Conservation (phyloP, 2,797 vertebrate genomes). For the Holocentrus rufus region DNA sequence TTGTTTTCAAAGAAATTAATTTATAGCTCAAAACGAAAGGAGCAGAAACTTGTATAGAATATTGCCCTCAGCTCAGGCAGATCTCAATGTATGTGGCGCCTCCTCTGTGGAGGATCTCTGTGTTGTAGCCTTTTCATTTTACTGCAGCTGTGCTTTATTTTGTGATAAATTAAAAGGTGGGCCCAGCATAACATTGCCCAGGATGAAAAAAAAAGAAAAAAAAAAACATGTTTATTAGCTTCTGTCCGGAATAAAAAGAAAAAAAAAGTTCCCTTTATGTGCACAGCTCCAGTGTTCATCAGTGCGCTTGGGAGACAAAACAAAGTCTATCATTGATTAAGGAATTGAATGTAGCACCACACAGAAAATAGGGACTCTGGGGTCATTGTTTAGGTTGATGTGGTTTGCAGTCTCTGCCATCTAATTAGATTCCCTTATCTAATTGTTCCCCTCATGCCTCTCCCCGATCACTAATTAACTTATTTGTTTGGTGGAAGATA, state of each 20-base stretch:
- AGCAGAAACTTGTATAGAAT: slow-evolving; percentile 22
- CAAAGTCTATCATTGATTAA: slow-evolving; percentile 2
- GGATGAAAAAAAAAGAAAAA: neutral
- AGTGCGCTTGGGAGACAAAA: neutral
- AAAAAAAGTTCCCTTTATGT: slow-evolving; percentile 1
- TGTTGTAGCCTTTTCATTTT: slow-evolving; percentile 6
- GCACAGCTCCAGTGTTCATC: neutral
- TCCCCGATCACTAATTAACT: slow-evolving; percentile 11
- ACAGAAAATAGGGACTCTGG: too few species aligned
- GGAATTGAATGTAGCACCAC: slow-evolving; percentile 2
- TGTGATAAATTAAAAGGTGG: slow-evolving; percentile 11
- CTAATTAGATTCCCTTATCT: slow-evolving; percentile 39
- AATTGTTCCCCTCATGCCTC: slow-evolving; percentile 9
- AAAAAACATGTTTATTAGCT: neutral
- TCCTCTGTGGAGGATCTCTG: neutral
- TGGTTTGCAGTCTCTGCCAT: slow-evolving; percentile 13
- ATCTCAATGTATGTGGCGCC: slow-evolving; percentile 23
- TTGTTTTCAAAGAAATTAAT: slow-evolving; percentile 61
- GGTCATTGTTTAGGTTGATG: slow-evolving; percentile 2
- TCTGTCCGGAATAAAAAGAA: neutral
- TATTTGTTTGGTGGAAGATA: slow-evolving; percentile 23
- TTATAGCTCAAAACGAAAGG: slow-evolving; percentile 41
- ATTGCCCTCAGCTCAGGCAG: slow-evolving; percentile 21
- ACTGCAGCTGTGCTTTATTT: neutral
- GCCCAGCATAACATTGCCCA: slow-evolving; percentile 8